Base-by-base conservation (phyloP, 2,888 invertebrate genomes). In the Chrysodeixis includens region DNA sequence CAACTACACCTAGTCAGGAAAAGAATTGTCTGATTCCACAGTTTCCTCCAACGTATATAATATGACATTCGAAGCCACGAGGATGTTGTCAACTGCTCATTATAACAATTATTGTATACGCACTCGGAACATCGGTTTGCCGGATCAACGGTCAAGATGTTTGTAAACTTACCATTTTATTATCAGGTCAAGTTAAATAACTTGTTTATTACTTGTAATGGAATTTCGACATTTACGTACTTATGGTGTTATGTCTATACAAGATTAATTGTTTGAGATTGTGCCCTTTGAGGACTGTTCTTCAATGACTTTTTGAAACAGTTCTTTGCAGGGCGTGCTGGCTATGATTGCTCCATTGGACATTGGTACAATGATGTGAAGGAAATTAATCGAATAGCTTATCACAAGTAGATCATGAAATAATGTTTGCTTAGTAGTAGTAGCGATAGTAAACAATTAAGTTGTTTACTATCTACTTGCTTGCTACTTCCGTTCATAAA, bases 21-120 rank as follows among this genome's bases (percentile, higher is more conserved):
- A 20, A 49, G 20, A 49, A 20, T 20, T 20, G 46, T 49, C 46
- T 1, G 20, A 49, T 16, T 20, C 46, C 2, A 18, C 8, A 20
- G 10, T 10, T 8, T 49, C 9, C 46, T 49, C 10, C 46, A 18
- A 49, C 46, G 12, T 49, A 49, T 20, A 49, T 49, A 9, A 49
- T 49, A 49, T 49, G 46, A 9, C 20, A 49, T 49, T 12, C 18
- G 46, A 49, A 10, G 46, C 20, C 10, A 20, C 18, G 18, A 49
- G 71, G 84, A 81, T 85, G 83, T 83, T 81, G 82, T 54, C 55
- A 53, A 56, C 30, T 55, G 7, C 20, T 55, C 52, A 76, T 32
- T 18, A 62, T 62, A 67, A 54, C n/a, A 16, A 62, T 52, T 44
- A 40, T 61, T 61, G 57, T 18, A 49, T 26, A 51, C 46, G 18